phyloP scores from a whole-genome alignment of 2,888 invertebrate species.

The Venusia cambrica region DNA sequence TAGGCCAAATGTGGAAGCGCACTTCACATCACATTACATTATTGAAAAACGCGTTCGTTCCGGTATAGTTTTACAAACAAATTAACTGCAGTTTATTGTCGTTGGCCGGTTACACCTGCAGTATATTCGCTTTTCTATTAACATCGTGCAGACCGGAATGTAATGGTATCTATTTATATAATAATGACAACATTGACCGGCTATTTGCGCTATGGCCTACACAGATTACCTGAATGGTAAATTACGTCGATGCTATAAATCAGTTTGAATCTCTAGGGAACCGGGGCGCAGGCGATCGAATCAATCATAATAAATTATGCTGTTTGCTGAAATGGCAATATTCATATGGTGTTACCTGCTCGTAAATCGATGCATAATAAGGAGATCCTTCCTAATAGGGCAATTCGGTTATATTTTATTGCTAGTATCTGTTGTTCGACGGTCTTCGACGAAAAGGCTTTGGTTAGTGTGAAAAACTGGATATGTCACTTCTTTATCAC shows the following conservation, averaged over 20 bases:
- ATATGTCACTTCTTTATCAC: too few species aligned
- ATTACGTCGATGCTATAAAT: constrained; percentile 46
- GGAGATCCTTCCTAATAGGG: constrained; percentile 7
- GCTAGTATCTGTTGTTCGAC: constrained; percentile 2
- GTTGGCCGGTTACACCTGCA: too few species aligned
- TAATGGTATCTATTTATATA: too few species aligned
- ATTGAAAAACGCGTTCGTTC: too few species aligned
- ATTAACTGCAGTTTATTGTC: not conserved
- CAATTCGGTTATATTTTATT: constrained; percentile 8
- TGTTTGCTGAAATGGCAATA: constrained; percentile 35
- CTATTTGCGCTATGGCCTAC: constrained; percentile 38
- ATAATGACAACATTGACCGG: constrained; percentile 18
- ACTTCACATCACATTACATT: too few species aligned
- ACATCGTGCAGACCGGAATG: too few species aligned
- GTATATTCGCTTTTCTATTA: too few species aligned
- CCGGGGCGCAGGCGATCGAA: constrained; percentile 38
- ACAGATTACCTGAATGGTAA: constrained; percentile 42
- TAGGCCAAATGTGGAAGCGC: too few species aligned
- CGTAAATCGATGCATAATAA: constrained; percentile 19
- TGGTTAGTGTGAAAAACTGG: too few species aligned
- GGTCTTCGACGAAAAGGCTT: too few species aligned
- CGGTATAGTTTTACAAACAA: too few species aligned
- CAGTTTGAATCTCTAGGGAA: constrained; percentile 36
- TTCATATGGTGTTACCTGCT: constrained; percentile 28
- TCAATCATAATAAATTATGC: constrained; percentile 48